Base-by-base conservation (phyloP, 2,888 invertebrate species). In the Thelaira solivaga region DNA sequence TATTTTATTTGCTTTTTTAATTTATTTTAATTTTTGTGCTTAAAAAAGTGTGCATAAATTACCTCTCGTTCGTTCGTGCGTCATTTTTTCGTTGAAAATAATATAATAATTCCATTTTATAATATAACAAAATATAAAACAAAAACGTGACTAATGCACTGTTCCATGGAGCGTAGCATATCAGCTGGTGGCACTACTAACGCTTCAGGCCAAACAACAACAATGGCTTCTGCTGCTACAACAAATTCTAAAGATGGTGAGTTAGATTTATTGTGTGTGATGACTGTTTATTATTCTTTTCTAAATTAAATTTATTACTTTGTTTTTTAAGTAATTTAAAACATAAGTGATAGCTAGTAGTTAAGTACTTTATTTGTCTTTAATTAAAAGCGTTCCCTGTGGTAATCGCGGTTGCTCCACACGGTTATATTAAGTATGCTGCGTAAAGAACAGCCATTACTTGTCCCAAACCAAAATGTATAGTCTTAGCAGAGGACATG, bases 191-290 rank as follows among this genome's bases (percentile, higher is more conserved):
- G 91, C 91, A 92, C 91, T 90, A 92, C 91, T 90, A 92, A 87
- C 83, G 92, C 92, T 88, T 92, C 92, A 90, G 77, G 81, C 74
- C 80, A 79, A 78, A 83, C 85, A 80, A 84, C 86, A 78, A 85
- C 86, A 78, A 83, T 81, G 68, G 83, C 86, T 67, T 81, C 83
- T 62, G 78, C 77, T 34, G 80, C 89, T 92, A 82, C 92, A 91
- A 92, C 91, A 91, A 90, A 89, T 86, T 91, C 92, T 90, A 93
- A 93, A 92, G 93, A 93, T 91, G 93, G 93, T 93, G 91, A 92
- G 93, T 92, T 82, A 16, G 39, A 26, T 0, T 47, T 26, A 11
- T 16, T n/a, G n/a, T n/a, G n/a, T n/a, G n/a, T n/a, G n/a, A n/a
- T n/a, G n/a, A n/a, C n/a, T n/a, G n/a, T n/a, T n/a, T n/a, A n/a